Conservation (phyloP, 2,888 invertebrate species). For the Margaritifera margaritifera region DNA sequence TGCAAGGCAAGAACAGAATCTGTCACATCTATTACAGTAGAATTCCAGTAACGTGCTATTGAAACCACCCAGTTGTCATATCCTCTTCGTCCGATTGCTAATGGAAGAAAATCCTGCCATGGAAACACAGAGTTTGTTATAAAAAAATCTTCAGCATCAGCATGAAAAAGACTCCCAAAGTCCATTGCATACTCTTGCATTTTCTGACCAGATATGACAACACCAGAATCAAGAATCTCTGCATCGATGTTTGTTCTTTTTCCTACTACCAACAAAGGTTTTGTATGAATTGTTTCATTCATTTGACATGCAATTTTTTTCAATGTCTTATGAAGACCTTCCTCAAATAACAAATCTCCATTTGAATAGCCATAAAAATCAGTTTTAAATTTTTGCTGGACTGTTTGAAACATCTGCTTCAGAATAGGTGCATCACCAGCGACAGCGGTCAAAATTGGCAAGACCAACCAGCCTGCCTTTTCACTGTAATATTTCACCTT, state of each 20-base stretch:
- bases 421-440: constrained; percentile 20
- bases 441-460: constrained; percentile 21
- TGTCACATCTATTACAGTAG: constrained; percentile 31
- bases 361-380: constrained; percentile 34
- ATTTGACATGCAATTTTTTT: constrained; percentile 20
- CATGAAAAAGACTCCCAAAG: constrained; percentile 26
- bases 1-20: constrained; percentile 32
- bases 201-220: constrained; percentile 4
- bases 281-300: constrained; percentile 1
- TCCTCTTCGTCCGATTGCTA: constrained; percentile 33
- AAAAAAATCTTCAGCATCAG: constrained; percentile 40
- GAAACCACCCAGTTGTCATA: constrained; percentile 45
- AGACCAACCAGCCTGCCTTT: constrained; percentile 17
- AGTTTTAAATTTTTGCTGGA: constrained; percentile 19
- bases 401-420: constrained; percentile 26
- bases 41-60: constrained; percentile 20
- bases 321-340: constrained; percentile 23
- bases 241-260: constrained; percentile 27
- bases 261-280: constrained; percentile 27
- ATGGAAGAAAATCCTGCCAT: constrained; percentile 30
- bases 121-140: constrained; percentile 32
- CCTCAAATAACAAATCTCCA: constrained; percentile 33
- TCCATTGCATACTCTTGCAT: constrained; percentile 12
- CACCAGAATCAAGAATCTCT: constrained; percentile 10
- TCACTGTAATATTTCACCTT: constrained; percentile 24